Evolutionary conservation across 2,888 invertebrate genomes (phyloP).

Genomic region (Belgica antarctica): DNA sequence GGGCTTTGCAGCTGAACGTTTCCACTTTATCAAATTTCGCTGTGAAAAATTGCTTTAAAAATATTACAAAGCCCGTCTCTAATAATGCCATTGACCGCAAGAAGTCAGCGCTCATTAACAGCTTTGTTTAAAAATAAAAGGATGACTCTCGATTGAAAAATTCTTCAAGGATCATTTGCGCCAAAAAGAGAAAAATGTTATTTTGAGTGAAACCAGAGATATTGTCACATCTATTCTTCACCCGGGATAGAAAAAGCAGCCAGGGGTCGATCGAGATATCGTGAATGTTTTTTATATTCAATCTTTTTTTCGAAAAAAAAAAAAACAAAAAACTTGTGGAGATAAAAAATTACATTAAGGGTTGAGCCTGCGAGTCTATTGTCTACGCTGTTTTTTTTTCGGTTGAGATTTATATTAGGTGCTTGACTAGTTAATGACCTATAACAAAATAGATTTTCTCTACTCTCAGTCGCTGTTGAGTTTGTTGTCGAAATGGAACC

Average conservation of each 20-base stretch:
- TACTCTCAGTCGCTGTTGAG: too few relatives aligned
- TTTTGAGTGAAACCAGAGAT: background rate
- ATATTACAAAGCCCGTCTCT: conserved; percentile 7
- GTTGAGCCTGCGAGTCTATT: conserved; percentile 19
- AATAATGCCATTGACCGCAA: conserved; percentile 41
- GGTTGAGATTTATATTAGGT: conserved; percentile 30
- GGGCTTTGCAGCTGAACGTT: conserved; percentile 27
- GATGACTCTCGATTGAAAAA: background rate
- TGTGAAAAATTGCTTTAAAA: conserved; percentile 20
- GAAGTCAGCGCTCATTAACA: conserved; percentile 32
- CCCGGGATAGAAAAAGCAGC: conserved; percentile 12
- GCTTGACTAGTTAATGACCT: conserved; percentile 39
- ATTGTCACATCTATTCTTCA: background rate
- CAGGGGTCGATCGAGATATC: conserved; percentile 27
- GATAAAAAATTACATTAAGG: conserved; percentile 34
- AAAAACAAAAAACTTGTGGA: conserved; percentile 23
- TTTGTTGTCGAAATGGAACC: background rate
- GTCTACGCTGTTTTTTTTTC: background rate
- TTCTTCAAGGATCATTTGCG: conserved; percentile 41
- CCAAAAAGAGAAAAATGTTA: conserved; percentile 5
- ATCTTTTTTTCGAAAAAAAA: conserved; percentile 5
- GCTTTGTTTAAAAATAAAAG: conserved; percentile 12
- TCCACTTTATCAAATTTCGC: conserved; percentile 29
- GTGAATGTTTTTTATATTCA: conserved; percentile 25
- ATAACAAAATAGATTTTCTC: conserved; percentile 36